Conservation (phyloP, 2,888 invertebrate genomes). For the Sarcophaga variegata region DNA sequence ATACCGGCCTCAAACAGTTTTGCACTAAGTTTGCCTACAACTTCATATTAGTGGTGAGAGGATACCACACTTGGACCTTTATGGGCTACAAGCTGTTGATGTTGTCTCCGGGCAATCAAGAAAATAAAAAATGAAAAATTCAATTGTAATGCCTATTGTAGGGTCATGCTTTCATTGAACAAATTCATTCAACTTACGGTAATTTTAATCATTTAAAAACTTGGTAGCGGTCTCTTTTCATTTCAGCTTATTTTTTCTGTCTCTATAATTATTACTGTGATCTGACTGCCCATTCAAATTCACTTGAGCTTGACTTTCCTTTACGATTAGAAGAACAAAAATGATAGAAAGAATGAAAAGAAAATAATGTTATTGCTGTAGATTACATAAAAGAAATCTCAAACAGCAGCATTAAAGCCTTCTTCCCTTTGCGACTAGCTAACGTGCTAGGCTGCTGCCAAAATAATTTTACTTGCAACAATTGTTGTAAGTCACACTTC, state of each 20-base stretch:
- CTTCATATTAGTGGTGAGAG: too few species aligned
- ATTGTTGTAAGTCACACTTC: constrained; percentile 44
- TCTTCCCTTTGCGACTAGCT: constrained; percentile 10
- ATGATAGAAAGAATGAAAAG: not conserved
- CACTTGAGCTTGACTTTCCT: constrained; percentile 65
- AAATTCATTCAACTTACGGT: constrained; percentile 31
- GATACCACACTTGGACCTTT: too few species aligned
- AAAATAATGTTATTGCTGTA: not conserved
- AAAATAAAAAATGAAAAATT: too few species aligned
- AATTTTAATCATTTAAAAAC: not conserved
- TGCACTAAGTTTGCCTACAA: too few species aligned
- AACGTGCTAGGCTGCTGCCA: constrained; percentile 27
- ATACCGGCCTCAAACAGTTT: too few species aligned
- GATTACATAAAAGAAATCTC: not conserved
- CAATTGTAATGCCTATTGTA: not conserved
- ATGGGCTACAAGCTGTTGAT: too few species aligned
- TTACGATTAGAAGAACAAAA: constrained; percentile 40
- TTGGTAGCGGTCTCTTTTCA: too few species aligned
- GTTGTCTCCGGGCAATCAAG: too few species aligned
- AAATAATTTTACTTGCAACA: not conserved
- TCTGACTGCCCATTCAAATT: constrained; percentile 54
- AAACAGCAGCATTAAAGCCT: not conserved
- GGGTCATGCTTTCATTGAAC: not conserved
- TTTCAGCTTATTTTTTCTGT: too few species aligned
- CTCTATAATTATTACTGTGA: constrained; percentile 47